Evolutionary conservation across 2,888 invertebrate species (phyloP).

Genomic region (Saturnia japonica): DNA sequence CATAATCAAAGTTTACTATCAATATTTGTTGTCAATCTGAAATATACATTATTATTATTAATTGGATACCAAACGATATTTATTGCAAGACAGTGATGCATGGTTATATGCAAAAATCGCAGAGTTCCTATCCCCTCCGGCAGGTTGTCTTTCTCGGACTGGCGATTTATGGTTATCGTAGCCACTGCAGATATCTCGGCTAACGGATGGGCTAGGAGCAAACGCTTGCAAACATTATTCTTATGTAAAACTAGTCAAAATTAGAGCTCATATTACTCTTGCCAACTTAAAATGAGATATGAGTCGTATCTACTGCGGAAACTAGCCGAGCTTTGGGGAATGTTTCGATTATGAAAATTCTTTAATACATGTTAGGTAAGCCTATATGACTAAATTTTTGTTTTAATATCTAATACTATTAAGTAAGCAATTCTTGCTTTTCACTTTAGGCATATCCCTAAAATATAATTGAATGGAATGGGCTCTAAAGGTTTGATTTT

Average conservation of each 20-base stretch:
- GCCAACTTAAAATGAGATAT: conserved; percentile 17
- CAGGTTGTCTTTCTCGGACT: conserved; percentile 15
- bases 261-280: conserved; percentile 31
- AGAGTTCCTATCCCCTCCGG: conserved; percentile 31
- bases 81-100: conserved; percentile 35
- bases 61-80: neutral
- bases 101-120: conserved; percentile 37
- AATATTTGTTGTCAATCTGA: too few relatives aligned
- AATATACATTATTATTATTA: neutral
- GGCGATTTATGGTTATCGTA: conserved; percentile 45
- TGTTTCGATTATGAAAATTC: neutral
- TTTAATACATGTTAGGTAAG: neutral
- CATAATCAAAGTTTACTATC: too few relatives aligned
- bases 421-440: too few relatives aligned
- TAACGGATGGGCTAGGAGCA: conserved; percentile 42
- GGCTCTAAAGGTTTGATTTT: too few relatives aligned
- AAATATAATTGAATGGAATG: too few relatives aligned
- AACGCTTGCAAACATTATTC: conserved; percentile 36
- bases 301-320: conserved; percentile 22
- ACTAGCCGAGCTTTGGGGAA: neutral
- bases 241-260: conserved; percentile 34
- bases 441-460: too few relatives aligned
- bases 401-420: too few relatives aligned
- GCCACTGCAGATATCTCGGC: conserved; percentile 43
- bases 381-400: too few relatives aligned